Evolutionary conservation across 2,888 invertebrate genomes (phyloP).

Genomic region (Papilio protenor): DNA sequence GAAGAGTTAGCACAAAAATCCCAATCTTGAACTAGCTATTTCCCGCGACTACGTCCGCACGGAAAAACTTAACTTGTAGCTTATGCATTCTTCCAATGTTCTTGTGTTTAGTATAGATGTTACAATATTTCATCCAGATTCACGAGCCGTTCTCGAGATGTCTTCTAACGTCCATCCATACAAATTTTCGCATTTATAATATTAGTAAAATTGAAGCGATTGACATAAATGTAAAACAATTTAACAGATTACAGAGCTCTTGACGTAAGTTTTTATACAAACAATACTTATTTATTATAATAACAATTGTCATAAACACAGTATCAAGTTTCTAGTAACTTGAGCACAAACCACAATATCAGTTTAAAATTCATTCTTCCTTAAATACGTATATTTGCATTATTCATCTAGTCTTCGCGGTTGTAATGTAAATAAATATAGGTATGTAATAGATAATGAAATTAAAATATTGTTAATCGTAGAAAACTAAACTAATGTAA

Average conservation of each 20-base stretch:
- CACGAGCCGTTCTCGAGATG: too few relatives aligned
- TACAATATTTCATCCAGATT: too few relatives aligned
- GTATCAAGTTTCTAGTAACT: neutral
- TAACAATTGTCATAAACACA: neutral
- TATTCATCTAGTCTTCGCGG: neutral
- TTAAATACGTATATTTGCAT: neutral
- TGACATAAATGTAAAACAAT: neutral
- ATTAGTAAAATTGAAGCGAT: neutral
- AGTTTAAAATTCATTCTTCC: neutral
- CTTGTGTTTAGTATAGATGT: too few relatives aligned
- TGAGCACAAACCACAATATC: slow-evolving; percentile 2
- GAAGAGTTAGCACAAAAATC: neutral
- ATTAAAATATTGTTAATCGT: too few relatives aligned
- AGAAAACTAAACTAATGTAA: too few relatives aligned
- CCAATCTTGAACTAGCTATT: too few relatives aligned
- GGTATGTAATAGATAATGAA: too few relatives aligned
- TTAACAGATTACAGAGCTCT: neutral
- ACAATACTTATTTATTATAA: neutral
- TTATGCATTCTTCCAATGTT: too few relatives aligned
- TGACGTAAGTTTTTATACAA: neutral
- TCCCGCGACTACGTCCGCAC: too few relatives aligned
- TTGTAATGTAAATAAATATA: neutral
- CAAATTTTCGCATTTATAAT: too few relatives aligned
- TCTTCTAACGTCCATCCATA: too few relatives aligned
- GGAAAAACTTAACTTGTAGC: too few relatives aligned